phyloP scores from a whole-genome alignment of 2,797 vertebrate genomes.

The Onychomys arenicola region DNA sequence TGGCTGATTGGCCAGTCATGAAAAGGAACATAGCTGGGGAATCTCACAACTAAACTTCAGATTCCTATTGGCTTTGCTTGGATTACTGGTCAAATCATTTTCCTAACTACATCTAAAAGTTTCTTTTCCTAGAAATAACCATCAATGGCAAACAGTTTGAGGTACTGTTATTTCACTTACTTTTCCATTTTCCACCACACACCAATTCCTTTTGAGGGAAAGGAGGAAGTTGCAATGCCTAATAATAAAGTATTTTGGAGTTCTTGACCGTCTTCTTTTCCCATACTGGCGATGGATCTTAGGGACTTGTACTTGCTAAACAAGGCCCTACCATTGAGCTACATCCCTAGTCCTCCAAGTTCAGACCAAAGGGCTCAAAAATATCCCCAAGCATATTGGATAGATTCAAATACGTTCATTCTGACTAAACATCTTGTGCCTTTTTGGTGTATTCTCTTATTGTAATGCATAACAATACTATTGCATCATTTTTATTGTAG shows the following conservation, averaged over 20 bases:
- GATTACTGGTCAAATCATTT: neutral
- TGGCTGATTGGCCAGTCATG: neutral
- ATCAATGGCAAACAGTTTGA: constrained; percentile 4
- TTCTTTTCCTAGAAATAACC: constrained; percentile 41
- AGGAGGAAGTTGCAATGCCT: neutral
- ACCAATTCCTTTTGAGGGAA: neutral
- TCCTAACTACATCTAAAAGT: neutral
- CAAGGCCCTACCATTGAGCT: neutral
- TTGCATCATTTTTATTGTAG: neutral
- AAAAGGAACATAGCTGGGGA: constrained; percentile 14
- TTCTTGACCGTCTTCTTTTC: constrained; percentile 22
- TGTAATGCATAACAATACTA: neutral
- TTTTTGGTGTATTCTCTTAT: neutral
- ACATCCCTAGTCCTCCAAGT: neutral
- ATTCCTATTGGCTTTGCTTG: neutral
- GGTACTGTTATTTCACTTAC: neutral
- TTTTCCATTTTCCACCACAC: neutral
- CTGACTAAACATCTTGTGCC: neutral
- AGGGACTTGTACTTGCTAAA: neutral
- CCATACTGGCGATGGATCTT: neutral
- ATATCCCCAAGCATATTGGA: neutral
- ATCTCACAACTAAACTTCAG: constrained; percentile 13
- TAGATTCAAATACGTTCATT: constrained; percentile 27
- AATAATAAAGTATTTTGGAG: constrained; percentile 45
- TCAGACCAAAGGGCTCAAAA: constrained; percentile 52